Evolutionary conservation across 1,140 invertebrate genomes (phyloP), one percentile per base, ranked within the genome.

Genomic region (Whitmania pigra): DNA sequence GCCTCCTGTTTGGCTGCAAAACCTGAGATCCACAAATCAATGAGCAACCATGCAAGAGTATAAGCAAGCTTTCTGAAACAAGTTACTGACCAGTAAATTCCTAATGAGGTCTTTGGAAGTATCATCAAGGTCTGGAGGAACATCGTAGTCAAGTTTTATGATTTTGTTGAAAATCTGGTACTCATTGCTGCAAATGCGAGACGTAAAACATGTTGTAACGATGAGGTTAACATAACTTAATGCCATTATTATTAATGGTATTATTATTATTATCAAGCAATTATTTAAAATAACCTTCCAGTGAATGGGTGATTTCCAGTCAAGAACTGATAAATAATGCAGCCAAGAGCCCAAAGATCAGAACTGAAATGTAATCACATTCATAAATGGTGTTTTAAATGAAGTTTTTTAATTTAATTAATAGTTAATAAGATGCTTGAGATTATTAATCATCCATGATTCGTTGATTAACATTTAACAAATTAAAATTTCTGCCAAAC

Each of bases 141-240:
- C 93, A 73, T 90, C 88, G 80, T 95, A 97, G 13, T 94, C 88
- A 75, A 95, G 85, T 78, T 89, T 90, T 13, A 92, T 81, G 76
- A 99, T 96, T 83, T 96, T 96, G 81, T 96, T 90, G 81, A 98
- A 97, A 68, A 97, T 97, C 74, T 94, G 86, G 84, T 95, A 99
- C 80, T 99, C 96, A 82, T 89, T 94, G 73, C 90, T 87, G 78
- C 29, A 83, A 79, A 57, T 69, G 71, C 76, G 11, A 71, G 6
- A n/a, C 18, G n/a, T 6, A 15, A 63, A 63, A 63, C 20, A 63
- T 63, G 9, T 17, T 6, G 3, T 15, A 63, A 6, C 11, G 11
- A 63, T 63, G 22, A 0, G 11, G 2, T 27, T 63, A 63, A 20
- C 20, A 63, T 31, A 7, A 13, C 11, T 13, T 63, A 63, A 17